phyloP scores from a whole-genome alignment of 2,113 vertebrate species.

The Cololabis saira region DNA sequence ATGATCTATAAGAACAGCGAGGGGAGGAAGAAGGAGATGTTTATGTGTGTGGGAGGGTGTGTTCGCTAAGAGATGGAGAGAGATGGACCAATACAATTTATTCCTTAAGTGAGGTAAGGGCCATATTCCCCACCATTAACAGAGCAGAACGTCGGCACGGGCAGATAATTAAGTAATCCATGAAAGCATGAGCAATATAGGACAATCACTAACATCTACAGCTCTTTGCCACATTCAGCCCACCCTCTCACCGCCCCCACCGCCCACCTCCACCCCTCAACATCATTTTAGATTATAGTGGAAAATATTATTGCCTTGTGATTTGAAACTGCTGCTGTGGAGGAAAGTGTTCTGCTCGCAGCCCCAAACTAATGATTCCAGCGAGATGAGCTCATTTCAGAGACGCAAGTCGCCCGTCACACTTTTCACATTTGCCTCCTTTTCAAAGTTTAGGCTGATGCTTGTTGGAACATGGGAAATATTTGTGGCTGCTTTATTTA shows the following conservation, averaged over 20 bases:
- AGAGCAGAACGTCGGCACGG: conserved; percentile 76
- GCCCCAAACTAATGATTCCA: conserved; percentile 71
- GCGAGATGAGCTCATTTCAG: conserved; percentile 61
- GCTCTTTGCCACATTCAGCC: conserved; percentile 69
- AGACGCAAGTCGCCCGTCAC: conserved; percentile 50
- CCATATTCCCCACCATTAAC: conserved; percentile 81
- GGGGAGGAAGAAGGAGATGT: conserved; percentile 66
- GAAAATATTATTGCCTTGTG: conserved; percentile 77
- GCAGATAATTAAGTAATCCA: conserved; percentile 85
- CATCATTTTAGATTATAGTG: conserved; percentile 78
- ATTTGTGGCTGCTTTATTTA: conserved; percentile 19
- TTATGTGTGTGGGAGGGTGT: conserved; percentile 71
- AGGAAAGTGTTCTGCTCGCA: conserved; percentile 69
- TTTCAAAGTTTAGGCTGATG: conserved; percentile 50
- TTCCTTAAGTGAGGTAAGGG: conserved; percentile 81
- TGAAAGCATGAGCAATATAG: conserved; percentile 81
- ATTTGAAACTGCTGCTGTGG: conserved; percentile 69
- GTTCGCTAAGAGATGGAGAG: conserved; percentile 71
- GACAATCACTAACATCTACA: conserved; percentile 77
- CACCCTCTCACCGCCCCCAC: conserved; percentile 1
- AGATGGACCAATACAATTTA: conserved; percentile 82
- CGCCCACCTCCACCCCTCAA: conserved; percentile 8
- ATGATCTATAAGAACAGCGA: conserved; percentile 76
- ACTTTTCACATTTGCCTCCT: conserved; percentile 44
- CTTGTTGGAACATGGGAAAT: conserved; percentile 15